Base-by-base conservation (phyloP, 2,797 vertebrate species). In the Chiloscyllium punctatum region DNA sequence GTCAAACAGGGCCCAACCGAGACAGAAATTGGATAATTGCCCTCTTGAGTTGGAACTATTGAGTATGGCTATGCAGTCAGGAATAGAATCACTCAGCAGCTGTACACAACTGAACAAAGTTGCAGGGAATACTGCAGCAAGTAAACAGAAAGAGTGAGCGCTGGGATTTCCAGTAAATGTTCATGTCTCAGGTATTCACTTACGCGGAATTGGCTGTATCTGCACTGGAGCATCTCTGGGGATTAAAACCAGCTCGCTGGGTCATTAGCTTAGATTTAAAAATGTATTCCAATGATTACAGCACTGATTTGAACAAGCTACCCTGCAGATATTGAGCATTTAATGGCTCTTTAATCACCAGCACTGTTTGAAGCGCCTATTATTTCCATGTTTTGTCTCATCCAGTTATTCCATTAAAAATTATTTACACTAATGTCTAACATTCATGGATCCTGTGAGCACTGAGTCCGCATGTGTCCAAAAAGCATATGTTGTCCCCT, bases 221-320 rank as follows among this genome's bases (percentile, higher is more conserved):
- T 68, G 33, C 37, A 18, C 33, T 69, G 62, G 62, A 92, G n/a
- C 62, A 68, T 21, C 90, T 92, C 90, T 11, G n/a, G 90, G 90
- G 90, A 92, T 68, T 92, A 8, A 23, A 92, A n/a, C 33, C 62
- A 69, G 90, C 90, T 42, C 37, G n/a, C 62, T 42, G 90, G 90
- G 69, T 92, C 90, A 92, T 92, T 92, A 92, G 90, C 42, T 92
- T 92, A 92, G 62, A 69, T 92, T 92, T 92, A 68, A 37, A 92
- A 92, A 92, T 69, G 90, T 66, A 69, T 92, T 92, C 42, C 69
- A 92, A 69, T 92, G 62, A 92, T 92, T 92, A 66, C 62, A 42
- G 62, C 90, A 92, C 62, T 92, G 66, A 92, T 92, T 92, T 69
- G n/a, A 69, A 92, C 90, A 92, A 92, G 90, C 90, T 92, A n/a